These are phyloP conservation scores for Plumapathes pennacea DNA, from an alignment of 92 coral and sea anemone species.

Conservation along the genomic window DNA sequence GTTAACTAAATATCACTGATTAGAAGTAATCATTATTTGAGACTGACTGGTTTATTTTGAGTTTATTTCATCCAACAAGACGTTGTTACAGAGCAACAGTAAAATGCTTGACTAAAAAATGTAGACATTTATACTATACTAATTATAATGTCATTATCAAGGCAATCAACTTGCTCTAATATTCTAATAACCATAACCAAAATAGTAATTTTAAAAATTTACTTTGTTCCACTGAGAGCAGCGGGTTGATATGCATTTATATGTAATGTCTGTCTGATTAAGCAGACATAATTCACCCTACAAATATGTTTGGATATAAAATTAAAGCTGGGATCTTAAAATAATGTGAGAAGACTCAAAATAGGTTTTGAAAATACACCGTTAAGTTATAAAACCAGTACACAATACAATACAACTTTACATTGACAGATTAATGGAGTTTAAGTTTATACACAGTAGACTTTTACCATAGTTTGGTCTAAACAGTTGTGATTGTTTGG, in stretches of 20 bases:
- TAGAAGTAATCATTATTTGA: too few relatives aligned
- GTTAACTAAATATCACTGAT: too few relatives aligned
- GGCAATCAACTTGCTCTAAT: slow-evolving; percentile 34
- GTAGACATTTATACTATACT: too few relatives aligned
- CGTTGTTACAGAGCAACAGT: too few relatives aligned
- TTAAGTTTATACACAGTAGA: too few relatives aligned
- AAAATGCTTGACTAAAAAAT: too few relatives aligned
- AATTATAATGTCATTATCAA: slow-evolving; percentile 36
- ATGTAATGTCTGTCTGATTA: too few relatives aligned
- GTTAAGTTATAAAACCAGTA: slow-evolving; percentile 51
- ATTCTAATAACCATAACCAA: slow-evolving; percentile 49
- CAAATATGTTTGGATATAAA: slow-evolving; percentile 42
- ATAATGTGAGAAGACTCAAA: slow-evolving; percentile 47
- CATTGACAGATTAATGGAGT: too few relatives aligned
- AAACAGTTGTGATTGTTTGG: too few relatives aligned
- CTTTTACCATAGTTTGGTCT: too few relatives aligned
- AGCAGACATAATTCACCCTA: slow-evolving; percentile 39
- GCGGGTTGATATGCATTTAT: slow-evolving; percentile 48
- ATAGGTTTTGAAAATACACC: slow-evolving; percentile 48
- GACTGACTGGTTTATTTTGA: too few relatives aligned
- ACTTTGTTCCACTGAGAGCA: slow-evolving; percentile 44
- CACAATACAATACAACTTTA: slow-evolving; percentile 26
- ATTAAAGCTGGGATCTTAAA: slow-evolving; percentile 54
- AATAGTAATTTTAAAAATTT: slow-evolving; percentile 46
- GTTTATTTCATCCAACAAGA: too few relatives aligned